A percentile compares a stretch with the other conserved stretches of the same genome.
These are phyloP conservation scores for Omphaloscelis lunosa DNA, from an alignment of 2,888 invertebrate genomes.

Conservation along the genomic window DNA sequence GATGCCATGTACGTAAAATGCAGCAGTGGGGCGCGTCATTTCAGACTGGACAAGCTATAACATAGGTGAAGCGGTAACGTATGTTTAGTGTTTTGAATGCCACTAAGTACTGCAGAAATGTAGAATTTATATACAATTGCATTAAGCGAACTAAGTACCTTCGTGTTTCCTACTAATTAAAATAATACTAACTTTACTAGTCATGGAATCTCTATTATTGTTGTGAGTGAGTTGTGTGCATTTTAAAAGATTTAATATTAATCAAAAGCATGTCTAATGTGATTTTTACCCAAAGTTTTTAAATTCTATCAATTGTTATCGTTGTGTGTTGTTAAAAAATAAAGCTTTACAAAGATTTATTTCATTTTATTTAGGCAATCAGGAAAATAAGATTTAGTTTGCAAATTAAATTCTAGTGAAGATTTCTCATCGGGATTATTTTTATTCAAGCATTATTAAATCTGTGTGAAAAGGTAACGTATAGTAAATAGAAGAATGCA, in stretches of 20 bases:
- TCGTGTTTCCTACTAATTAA: background rate
- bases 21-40: too few relatives aligned
- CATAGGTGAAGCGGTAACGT: background rate
- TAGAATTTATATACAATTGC: background rate
- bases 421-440: background rate
- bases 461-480: background rate
- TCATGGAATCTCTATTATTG: slow-evolving; percentile 17
- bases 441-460: background rate
- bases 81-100: background rate
- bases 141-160: background rate
- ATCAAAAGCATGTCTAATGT: background rate
- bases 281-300: background rate
- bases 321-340: slow-evolving; percentile 23
- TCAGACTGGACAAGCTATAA: background rate
- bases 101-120: background rate
- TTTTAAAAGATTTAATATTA: background rate
- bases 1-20: too few relatives aligned
- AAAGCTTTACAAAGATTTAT: background rate
- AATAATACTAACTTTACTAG: slow-evolving; percentile 10
- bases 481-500: too few relatives aligned
- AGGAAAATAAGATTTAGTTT: too few relatives aligned
- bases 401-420: background rate
- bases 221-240: slow-evolving; percentile 10
- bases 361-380: background rate
- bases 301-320: slow-evolving; percentile 9